These are phyloP conservation scores for Drosophila falleni DNA, from an alignment of 2,888 invertebrate genomes.

Conservation along the genomic window DNA sequence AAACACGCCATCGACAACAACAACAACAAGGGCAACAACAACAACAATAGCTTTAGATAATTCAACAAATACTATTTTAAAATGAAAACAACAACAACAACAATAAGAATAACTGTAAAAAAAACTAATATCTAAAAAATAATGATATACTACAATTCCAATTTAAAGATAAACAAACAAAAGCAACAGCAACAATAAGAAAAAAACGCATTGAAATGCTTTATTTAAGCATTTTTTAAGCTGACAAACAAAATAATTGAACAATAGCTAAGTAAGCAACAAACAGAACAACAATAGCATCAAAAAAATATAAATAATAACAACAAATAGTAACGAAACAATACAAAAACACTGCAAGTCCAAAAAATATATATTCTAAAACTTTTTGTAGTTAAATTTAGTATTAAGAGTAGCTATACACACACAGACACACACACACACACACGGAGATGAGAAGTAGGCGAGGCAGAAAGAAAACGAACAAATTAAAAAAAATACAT, in stretches of 20 bases:
- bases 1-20: constrained; percentile 75
- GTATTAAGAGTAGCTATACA: constrained; percentile 62
- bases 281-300: constrained; percentile 27
- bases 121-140: constrained; percentile 36
- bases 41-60: constrained; percentile 78
- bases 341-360: constrained; percentile 62
- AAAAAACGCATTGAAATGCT: constrained; percentile 47
- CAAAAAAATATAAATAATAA: constrained; percentile 27
- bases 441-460: constrained; percentile 30
- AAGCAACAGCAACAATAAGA: constrained; percentile 17
- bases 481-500: constrained; percentile 24
- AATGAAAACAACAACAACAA: constrained; percentile 50
- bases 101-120: constrained; percentile 51
- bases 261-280: constrained; percentile 50
- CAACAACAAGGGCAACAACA: constrained; percentile 67
- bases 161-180: constrained; percentile 44
- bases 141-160: constrained; percentile 61
- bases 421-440: constrained; percentile 37
- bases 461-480: constrained; percentile 48
- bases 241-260: constrained; percentile 47
- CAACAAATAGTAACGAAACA: constrained; percentile 31
- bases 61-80: constrained; percentile 60
- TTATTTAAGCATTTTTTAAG: constrained; percentile 50
- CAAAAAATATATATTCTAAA: constrained; percentile 66
- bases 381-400: constrained; percentile 75